Evolutionary conservation across 2,113 vertebrate species (phyloP), one percentile per base, ranked within the genome.

Genomic region (Equus przewalskii): DNA sequence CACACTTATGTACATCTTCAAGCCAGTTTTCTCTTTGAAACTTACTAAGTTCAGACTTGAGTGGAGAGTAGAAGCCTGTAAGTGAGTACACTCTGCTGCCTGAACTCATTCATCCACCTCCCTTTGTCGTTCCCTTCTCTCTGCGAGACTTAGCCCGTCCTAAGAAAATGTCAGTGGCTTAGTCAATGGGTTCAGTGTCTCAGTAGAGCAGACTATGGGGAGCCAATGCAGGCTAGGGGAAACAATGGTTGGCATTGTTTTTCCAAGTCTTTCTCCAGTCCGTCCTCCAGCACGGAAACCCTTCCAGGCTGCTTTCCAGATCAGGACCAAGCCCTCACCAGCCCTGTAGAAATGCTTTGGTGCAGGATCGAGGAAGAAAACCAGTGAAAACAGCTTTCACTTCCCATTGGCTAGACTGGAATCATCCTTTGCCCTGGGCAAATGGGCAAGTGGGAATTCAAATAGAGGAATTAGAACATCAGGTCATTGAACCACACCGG

Each of bases 101-200:
- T 30, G 1, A 28, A 19, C 36, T 78, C 60, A 19, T 44, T n/a
- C 60, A 16, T n/a, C 54, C 11, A 60, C 33, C 0, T 62, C 51
- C 67, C 33, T 58, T 22, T 64, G 33, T 16, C 21, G 13, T 73
- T 58, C 65, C 60, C 46, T 96, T 44, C 79, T 86, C 60, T 91
- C 24, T 22, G 73, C 30, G 65, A 89, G 67, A 91, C 79, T 67
- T 86, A 69, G 22, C 56, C 86, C 3, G 1, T 58, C 60, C 62
- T 93, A 79, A 92, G 82, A 92, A 97, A 98, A 94, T 81, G 83
- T 89, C 97, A 89, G 1, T 82, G 84, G 44, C 26, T 80, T 54
- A 21, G 54, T 97, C 96, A 97, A 94, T 92, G 73, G 76, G n/a
- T 58, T 73, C 95, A 96, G 78, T 93, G 97, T 97, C 87, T 90